Base-by-base conservation (phyloP, 2,113 vertebrate species). In the Elaphurus davidianus region DNA sequence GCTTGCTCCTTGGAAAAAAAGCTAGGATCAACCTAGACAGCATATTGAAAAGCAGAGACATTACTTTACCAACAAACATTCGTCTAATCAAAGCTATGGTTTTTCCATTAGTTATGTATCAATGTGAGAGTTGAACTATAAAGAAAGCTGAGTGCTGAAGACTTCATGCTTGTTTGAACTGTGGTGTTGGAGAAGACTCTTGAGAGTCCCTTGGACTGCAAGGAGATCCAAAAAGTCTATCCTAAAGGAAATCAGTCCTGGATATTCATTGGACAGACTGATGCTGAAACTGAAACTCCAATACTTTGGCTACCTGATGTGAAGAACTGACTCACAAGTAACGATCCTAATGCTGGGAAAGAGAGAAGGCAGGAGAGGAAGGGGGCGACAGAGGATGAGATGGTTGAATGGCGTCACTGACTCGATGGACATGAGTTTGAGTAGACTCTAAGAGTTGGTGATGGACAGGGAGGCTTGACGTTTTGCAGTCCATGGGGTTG, bases 381-480 rank as follows among this genome's bases (percentile, higher is more conserved):
- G 9, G n/a, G n/a, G 10, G 23, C 2, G 4, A 71, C n/a, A 71
- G 67, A 71, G n/a, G 19, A 71, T 71, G n/a, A 71, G n/a, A 71
- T 36, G n/a, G 5, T 36, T 71, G 67, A n/a, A 36, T 21, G 19
- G 19, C 19, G 6, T 36, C 17, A 71, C 67, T 0, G 0, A 2
- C 12, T 36, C n/a, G 12, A 71, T 36, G n/a, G n/a, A 71, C 36
- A 36, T 71, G 67, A 71, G n/a, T 71, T 36, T 36, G 67, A 71
- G n/a, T 36, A 71, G 67, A 71, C 67, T 23, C n/a, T 0, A 9
- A 19, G 5, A 12, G 5, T 71, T 71, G n/a, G 19, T 71, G 67
- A 36, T 12, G 5, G 67, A 40, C n/a, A 71, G 2, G 19, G 67
- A 71, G 17, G n/a, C 67, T 10, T 71, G 67, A 19, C 5, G 2